Base-by-base conservation (phyloP, 2,888 invertebrate genomes). In the Ptycholaimellus sp. region DNA sequence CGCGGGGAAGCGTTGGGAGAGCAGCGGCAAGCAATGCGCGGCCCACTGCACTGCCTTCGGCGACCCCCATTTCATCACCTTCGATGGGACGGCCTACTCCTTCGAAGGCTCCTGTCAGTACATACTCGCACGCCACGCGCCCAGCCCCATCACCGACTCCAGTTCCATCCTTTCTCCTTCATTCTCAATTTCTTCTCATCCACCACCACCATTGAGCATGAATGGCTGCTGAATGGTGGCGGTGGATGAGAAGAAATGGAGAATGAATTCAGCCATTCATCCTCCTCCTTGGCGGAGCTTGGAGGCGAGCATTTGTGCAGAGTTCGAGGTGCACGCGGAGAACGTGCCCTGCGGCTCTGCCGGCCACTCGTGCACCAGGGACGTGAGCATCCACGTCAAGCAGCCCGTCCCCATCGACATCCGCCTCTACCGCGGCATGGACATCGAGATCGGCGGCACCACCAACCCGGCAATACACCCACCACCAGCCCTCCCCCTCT, bases 91-190 rank as follows among this genome's bases (percentile, higher is more conserved):
- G 44, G 70, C 71, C 2, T 85, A 70, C 58, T 74, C 81, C 61
- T 83, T 83, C 59, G 81, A 80, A 78, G 83, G 82, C 1, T 74
- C 73, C 49, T 83, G 83, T 58, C 72, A 74, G 0, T 83, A 83
- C 58, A 17, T 35, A 2, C 20, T 40, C 17, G 42, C 37, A 4
- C 17, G 31, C 25, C 30, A 32, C 34, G 19, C 13, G 5, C 31
- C 6, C 16, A 23, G 25, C 25, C 6, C 6, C 25, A 14, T 9
- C n/a, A 14, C 29, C n/a, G n/a, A n/a, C 18, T n/a, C n/a, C n/a
- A n/a, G n/a, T n/a, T n/a, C n/a, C n/a, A n/a, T n/a, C n/a, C n/a
- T n/a, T n/a, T n/a, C n/a, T n/a, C n/a, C n/a, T n/a, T n/a, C n/a
- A n/a, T n/a, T n/a, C n/a, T n/a, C n/a, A n/a, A n/a, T n/a, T n/a